These are phyloP conservation scores for Drosophila demipolita DNA, from an alignment of 2,888 invertebrate species.

Conservation along the genomic window DNA sequence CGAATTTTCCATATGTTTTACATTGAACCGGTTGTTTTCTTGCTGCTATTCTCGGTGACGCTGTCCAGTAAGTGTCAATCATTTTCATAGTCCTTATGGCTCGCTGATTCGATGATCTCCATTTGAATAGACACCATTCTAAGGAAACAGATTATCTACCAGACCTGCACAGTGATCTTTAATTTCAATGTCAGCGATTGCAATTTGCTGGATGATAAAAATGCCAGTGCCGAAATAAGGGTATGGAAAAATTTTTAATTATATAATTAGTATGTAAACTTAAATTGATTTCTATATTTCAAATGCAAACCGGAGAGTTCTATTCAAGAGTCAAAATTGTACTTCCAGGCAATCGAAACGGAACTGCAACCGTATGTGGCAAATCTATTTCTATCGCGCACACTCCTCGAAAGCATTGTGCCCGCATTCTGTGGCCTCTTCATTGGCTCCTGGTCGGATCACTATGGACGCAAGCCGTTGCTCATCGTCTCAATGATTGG, in stretches of 20 bases:
- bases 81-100: neutral
- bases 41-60: slow-evolving; percentile 81
- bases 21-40: slow-evolving; percentile 82
- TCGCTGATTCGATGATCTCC: neutral
- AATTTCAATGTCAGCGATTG: slow-evolving; percentile 88
- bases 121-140: slow-evolving; percentile 84
- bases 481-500: slow-evolving; percentile 88
- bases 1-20: slow-evolving; percentile 80
- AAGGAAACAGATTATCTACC: slow-evolving; percentile 89
- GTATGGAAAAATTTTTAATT: slow-evolving; percentile 45
- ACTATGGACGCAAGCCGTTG: slow-evolving; percentile 90
- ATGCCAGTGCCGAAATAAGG: slow-evolving; percentile 86
- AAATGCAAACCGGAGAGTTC: neutral
- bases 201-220: slow-evolving; percentile 81
- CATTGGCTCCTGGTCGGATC: slow-evolving; percentile 93
- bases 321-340: neutral
- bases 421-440: slow-evolving; percentile 90
- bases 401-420: slow-evolving; percentile 88
- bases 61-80: slow-evolving; percentile 75
- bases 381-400: slow-evolving; percentile 87
- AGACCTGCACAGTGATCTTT: slow-evolving; percentile 88
- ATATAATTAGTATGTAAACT: neutral
- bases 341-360: slow-evolving; percentile 84
- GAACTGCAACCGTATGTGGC: slow-evolving; percentile 89
- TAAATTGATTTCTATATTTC: neutral